Percentiles rank a stretch among this genome's conserved stretches.
These are phyloP conservation scores for Margaritifera margaritifera DNA, from an alignment of 2,888 invertebrate species.

Conservation along the genomic window DNA sequence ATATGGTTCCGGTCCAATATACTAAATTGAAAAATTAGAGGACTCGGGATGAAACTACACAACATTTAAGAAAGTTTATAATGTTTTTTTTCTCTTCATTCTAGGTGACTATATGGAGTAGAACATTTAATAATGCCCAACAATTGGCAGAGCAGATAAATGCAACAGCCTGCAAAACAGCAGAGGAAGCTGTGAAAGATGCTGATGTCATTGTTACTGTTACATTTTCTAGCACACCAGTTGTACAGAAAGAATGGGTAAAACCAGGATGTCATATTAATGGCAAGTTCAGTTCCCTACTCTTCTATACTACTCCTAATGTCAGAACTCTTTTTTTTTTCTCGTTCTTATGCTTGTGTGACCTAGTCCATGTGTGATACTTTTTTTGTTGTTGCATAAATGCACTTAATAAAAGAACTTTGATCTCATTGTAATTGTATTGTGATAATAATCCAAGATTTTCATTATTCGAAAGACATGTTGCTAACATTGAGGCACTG, in stretches of 20 bases:
- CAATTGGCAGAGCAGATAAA: constrained; percentile 67
- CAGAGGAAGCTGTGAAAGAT: constrained; percentile 75
- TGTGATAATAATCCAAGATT: too few relatives aligned
- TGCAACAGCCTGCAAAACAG: constrained; percentile 61
- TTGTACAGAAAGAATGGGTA: constrained; percentile 76
- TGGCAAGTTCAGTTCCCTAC: constrained; percentile 71
- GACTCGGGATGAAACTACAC: too few relatives aligned
- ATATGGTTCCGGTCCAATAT: too few relatives aligned
- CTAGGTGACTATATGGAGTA: constrained; percentile 77
- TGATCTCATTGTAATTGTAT: too few relatives aligned
- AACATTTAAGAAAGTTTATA: neutral
- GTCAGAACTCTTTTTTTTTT: neutral
- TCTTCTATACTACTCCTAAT: neutral
- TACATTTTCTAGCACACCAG: constrained; percentile 75
- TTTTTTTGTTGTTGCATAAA: too few relatives aligned
- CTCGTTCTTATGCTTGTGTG: neutral
- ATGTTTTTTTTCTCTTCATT: neutral
- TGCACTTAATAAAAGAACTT: too few relatives aligned
- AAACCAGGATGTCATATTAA: constrained; percentile 78
- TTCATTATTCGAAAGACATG: too few relatives aligned
- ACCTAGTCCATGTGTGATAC: too few relatives aligned
- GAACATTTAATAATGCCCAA: constrained; percentile 67
- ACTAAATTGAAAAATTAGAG: too few relatives aligned
- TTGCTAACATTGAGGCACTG: too few relatives aligned
- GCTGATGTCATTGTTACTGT: constrained; percentile 80